A percentile compares a stretch with the other conserved stretches of the same genome.
These are phyloP conservation scores for Asbolus verrucosus DNA, from an alignment of 1,140 invertebrate genomes.

Conservation along the genomic window DNA sequence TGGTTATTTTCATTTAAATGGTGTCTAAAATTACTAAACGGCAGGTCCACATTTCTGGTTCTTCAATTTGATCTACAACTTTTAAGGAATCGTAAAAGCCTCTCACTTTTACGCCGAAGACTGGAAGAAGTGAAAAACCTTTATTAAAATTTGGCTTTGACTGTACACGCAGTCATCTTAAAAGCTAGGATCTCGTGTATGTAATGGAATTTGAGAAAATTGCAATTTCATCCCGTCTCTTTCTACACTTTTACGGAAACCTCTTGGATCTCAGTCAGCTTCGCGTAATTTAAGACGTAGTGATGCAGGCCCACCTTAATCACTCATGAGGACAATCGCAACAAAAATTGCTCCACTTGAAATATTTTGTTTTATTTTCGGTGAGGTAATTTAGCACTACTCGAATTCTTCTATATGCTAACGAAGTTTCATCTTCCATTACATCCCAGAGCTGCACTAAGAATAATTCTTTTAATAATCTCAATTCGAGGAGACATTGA, in stretches of 20 bases:
- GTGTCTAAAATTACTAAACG: too few relatives aligned
- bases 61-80: slow-evolving; percentile 23
- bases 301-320: slow-evolving; percentile 20
- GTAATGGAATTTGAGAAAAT: slow-evolving; percentile 49
- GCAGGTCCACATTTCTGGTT: slow-evolving; percentile 16
- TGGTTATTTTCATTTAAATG: too few relatives aligned
- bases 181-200: slow-evolving; percentile 46
- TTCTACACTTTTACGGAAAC: slow-evolving; percentile 33
- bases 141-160: slow-evolving; percentile 47
- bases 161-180: slow-evolving; percentile 50
- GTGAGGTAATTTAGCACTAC: slow-evolving; percentile 4
- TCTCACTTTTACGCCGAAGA: neutral
- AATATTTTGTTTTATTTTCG: slow-evolving; percentile 31
- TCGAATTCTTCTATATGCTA: slow-evolving; percentile 24
- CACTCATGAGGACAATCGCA: slow-evolving; percentile 21
- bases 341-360: neutral
- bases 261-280: slow-evolving; percentile 29
- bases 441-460: neutral
- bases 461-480: neutral
- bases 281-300: slow-evolving; percentile 23
- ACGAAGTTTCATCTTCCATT: slow-evolving; percentile 6
- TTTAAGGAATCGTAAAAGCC: slow-evolving; percentile 19
- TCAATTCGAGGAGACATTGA: too few relatives aligned
- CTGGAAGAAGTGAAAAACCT: slow-evolving; percentile 41
- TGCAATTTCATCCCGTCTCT: slow-evolving; percentile 41